Base-by-base conservation (phyloP, 1,140 invertebrate genomes). In the Neuroterus valhalla region DNA sequence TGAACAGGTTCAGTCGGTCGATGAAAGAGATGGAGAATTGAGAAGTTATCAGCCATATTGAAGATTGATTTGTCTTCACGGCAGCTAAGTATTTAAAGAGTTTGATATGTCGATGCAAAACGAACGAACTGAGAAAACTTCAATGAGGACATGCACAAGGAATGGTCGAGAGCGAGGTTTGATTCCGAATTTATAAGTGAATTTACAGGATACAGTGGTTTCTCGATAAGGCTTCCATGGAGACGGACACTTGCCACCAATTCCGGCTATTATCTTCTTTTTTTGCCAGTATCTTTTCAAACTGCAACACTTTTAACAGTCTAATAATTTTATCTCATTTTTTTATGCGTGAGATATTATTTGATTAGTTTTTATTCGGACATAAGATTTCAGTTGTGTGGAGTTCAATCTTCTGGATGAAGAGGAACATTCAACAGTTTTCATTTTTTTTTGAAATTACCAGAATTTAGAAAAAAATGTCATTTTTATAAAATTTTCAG, bases 1-100 rank as follows among this genome's bases (percentile, higher is more conserved):
- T 94, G 94, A 6, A 93, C 88, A 2, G 95, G 95, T 86, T 96
- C 95, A 19, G 91, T 90, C 4, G 95, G 95, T 11, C 95, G 92
- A 85, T 96, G 94, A 87, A 95, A 95, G 44, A 96, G 91, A 73
- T 93, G 89, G 62, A 92, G 85, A 55, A 93, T 81, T 69, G 78
- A 77, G 21, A 67, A 74, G 31, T 86, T 85, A 68, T 85, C 73
- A 31, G 79, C 50, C 73, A 76, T 75, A 21, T 23, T n/a, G 31
- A 23, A 2, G 31, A 68, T 68, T 19, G 66, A 68, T 68, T 68
- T 68, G 17, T 68, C n/a, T 17, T n/a, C 19, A 46, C 21, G n/a
- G 42, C 31, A 31, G 52, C 26, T 62, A 31, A 62, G 31, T 55
- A 55, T 26, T 55, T 55, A 1, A 62, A 62, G 31, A 15, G 14